A percentile compares a stretch with the other conserved stretches of the same genome.
Conservation (phyloP, 2,888 invertebrate genomes). For the Drosophila pseudotakahashii region DNA sequence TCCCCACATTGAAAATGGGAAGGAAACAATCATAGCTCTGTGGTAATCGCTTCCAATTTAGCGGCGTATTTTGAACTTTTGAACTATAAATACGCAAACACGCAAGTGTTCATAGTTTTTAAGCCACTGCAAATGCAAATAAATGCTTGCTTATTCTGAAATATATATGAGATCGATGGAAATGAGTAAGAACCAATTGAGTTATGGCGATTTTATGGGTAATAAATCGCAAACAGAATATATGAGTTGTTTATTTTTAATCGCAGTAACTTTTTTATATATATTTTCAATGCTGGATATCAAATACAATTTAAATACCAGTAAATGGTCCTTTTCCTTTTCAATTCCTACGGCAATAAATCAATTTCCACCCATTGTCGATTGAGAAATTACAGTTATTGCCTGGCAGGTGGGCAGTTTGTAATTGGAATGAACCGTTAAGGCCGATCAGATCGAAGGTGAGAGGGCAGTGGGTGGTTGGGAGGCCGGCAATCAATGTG, state of each 20-base stretch:
- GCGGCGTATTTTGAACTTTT: conserved; percentile 31
- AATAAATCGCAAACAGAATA: neutral
- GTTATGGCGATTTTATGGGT: conserved; percentile 21
- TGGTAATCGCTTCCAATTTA: conserved; percentile 30
- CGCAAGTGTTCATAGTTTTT: conserved; percentile 12
- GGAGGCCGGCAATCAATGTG: conserved; percentile 10
- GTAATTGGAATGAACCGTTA: conserved; percentile 37
- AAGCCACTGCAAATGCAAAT: conserved; percentile 8
- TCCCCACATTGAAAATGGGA: conserved; percentile 13
- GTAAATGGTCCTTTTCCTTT: neutral
- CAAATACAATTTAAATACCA: neutral
- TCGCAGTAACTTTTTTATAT: too few relatives aligned
- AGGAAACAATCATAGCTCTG: conserved; percentile 35
- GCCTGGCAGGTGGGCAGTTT: conserved; percentile 15
- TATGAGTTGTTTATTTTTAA: too few relatives aligned
- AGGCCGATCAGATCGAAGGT: conserved; percentile 6
- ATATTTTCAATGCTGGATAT: neutral
- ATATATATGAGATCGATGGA: neutral
- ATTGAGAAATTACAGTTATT: conserved; percentile 24
- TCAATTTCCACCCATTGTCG: neutral
- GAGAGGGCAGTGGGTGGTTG: conserved; percentile 4
- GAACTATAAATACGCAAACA: conserved; percentile 38
- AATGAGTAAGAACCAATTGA: neutral
- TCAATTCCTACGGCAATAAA: neutral
- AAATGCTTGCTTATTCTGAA: conserved; percentile 9